Base-by-base conservation (phyloP, 37 sponge, comb jelly and placozoan species). In the Theonella swinhoei region DNA sequence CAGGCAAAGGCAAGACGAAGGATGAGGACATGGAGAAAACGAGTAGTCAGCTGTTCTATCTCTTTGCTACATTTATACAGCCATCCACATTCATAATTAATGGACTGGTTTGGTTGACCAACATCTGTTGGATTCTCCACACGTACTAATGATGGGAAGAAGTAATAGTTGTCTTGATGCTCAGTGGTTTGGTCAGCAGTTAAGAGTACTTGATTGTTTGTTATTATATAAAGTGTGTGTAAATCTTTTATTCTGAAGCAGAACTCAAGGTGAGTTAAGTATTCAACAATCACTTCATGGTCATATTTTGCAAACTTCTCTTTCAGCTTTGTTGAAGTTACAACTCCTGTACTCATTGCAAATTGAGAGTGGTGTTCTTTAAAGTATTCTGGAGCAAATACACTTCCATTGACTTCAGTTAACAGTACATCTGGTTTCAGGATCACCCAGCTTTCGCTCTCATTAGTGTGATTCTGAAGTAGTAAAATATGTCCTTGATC, bases 11-110 rank as follows among this genome's bases (percentile, higher is more conserved):
- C 75, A 28, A 74, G 26, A 20, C 83, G n/a, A 14, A 74, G 75
- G 11, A 83, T 42, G 25, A 74, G 26, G 37, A 64, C 62, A 54
- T 83, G 75, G 1, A 83, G 83, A 74, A 73, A 83, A 38, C 83
- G 74, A 60, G 75, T 2, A 22, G 62, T 34, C 31, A 83, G 74
- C 29, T 36, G 62, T 24, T 73, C 40, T 39, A 42, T 24, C 9
- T 65, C 34, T 22, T 79, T 33, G 37, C 29, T 22, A 63, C 66
- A 63, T 42, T 64, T 20, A 2, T 66, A n/a, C 25, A 36, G 20
- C 80, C 80, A 79, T 11, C 80, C 68, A 37, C 42, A 64, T 4
- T 79, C 4, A 31, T 79, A 79, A 3, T 32, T 19, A 79, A 36
- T 33, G 11, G 4, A 24, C 23, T 61, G 62, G 33, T 33, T 40